Percentiles rank a stretch among this genome's conserved stretches.
These are phyloP conservation scores for Pandion haliaetus DNA, from an alignment of 2,113 vertebrate genomes.

Conservation along the genomic window DNA sequence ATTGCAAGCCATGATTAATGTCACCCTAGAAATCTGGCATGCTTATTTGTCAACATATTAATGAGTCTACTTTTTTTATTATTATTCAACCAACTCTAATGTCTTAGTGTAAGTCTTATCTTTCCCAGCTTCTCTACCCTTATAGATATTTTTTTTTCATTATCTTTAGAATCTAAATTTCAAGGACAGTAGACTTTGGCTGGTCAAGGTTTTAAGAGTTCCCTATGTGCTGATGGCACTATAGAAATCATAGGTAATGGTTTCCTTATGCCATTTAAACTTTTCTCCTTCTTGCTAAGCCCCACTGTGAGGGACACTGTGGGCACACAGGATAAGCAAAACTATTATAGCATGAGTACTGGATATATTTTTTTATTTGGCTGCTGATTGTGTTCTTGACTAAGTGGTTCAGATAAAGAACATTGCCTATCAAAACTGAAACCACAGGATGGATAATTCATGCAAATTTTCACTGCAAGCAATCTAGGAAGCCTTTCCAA, in stretches of 20 bases:
- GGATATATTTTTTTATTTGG: background rate
- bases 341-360: rapidly evolving
- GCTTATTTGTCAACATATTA: slow-evolving; percentile 9
- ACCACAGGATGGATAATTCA: background rate
- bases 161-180: background rate
- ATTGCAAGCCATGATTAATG: slow-evolving; percentile 46
- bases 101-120: background rate
- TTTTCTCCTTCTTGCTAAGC: background rate
- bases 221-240: background rate
- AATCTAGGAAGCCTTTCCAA: background rate
- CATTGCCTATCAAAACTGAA: background rate
- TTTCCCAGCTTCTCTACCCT: background rate
- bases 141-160: background rate
- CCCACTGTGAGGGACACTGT: background rate
- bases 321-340: background rate
- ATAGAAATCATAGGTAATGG: background rate
- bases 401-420: background rate
- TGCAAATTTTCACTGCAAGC: background rate
- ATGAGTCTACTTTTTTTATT: slow-evolving; percentile 10
- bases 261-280: background rate
- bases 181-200: background rate
- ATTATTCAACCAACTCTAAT: background rate
- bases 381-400: background rate
- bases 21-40: slow-evolving; percentile 36
- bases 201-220: background rate